Evolutionary conservation across 1,140 invertebrate species (phyloP).

Genomic region (Heliconius nattereri): DNA sequence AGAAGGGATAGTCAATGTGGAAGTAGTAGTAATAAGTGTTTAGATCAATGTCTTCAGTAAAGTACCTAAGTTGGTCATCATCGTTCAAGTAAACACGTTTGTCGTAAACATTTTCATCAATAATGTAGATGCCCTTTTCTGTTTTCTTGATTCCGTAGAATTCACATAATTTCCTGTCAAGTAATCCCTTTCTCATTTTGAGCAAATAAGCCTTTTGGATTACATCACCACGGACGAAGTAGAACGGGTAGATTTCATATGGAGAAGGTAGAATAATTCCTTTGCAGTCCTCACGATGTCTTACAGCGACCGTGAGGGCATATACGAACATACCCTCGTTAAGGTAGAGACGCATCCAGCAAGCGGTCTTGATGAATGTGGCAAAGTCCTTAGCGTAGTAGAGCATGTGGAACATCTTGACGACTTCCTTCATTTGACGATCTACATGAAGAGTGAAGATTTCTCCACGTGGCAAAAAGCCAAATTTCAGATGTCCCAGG

Average conservation of each 20-base stretch:
- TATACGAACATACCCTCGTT: conserved; percentile 86
- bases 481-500: conserved; percentile 80
- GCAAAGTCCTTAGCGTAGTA: conserved; percentile 85
- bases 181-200: conserved; percentile 79
- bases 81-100: conserved; percentile 68
- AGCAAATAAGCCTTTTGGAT: conserved; percentile 83
- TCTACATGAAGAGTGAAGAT: conserved; percentile 84
- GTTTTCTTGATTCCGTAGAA: conserved; percentile 73
- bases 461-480: conserved; percentile 81
- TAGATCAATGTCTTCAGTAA: conserved; percentile 86
- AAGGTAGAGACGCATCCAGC: conserved; percentile 84
- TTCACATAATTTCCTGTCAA: conserved; percentile 67
- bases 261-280: conserved; percentile 84
- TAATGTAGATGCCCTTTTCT: conserved; percentile 68
- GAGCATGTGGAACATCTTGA: conserved; percentile 85
- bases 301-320: conserved; percentile 82
- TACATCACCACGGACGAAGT: conserved; percentile 83
- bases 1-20: conserved; percentile 85
- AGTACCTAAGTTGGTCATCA: conserved; percentile 82
- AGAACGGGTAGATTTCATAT: conserved; percentile 86
- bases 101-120: conserved; percentile 74
- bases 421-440: conserved; percentile 83
- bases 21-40: conserved; percentile 87
- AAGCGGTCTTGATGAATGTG: conserved; percentile 83
- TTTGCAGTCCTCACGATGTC: conserved; percentile 84